Evolutionary conservation across 2,113 vertebrate genomes (phyloP).

Genomic region (Coracopsis vasa): DNA sequence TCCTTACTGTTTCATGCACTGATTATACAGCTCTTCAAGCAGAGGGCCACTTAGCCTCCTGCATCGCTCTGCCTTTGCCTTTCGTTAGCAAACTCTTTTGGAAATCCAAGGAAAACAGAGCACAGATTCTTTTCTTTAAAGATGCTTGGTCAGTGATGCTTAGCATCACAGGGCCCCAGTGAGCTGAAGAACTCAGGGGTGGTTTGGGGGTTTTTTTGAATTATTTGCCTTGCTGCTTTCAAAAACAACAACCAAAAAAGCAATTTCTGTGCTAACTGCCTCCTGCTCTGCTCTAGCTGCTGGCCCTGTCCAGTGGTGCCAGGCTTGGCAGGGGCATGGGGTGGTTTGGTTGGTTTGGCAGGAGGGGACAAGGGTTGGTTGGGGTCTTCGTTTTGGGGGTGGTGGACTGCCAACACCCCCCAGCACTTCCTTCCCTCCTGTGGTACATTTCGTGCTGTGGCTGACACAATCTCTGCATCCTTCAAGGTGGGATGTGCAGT

Average conservation of each 20-base stretch:
- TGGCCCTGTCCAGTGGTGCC: background rate
- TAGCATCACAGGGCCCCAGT: background rate
- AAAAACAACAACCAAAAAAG: background rate
- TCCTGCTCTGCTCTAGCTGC: background rate
- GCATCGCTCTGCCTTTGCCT: background rate
- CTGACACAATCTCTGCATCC: rapidly evolving
- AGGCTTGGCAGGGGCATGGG: background rate
- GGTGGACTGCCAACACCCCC: background rate
- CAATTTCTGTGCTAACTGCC: background rate
- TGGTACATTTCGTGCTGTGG: background rate
- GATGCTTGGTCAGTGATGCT: background rate
- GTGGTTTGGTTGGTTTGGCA: background rate
- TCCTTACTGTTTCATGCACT: background rate
- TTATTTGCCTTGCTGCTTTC: background rate
- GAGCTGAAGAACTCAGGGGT: background rate
- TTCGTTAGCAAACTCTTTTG: background rate
- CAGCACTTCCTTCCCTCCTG: background rate
- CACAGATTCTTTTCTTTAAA: background rate
- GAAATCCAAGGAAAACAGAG: background rate
- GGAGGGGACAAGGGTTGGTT: background rate
- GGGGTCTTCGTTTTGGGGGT: rapidly evolving
- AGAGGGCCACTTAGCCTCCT: background rate
- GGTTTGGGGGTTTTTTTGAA: background rate
- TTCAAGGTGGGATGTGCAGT: background rate
- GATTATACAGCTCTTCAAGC: background rate